Evolutionary conservation across 1,140 invertebrate genomes (phyloP).

Genomic region (Drosophila equinoxialis): DNA sequence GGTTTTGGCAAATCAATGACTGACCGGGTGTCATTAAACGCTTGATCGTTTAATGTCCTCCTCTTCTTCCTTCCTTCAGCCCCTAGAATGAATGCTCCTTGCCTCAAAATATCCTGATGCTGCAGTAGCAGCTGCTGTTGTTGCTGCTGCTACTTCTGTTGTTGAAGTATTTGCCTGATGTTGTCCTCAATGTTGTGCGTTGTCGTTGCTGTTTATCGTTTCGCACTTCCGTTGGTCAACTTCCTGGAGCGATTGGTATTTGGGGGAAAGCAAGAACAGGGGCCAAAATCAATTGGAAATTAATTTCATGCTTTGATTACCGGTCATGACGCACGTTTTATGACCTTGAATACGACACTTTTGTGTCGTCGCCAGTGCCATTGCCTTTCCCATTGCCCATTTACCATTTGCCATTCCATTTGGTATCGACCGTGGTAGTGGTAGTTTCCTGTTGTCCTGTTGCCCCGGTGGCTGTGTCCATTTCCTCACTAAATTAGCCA

Average conservation of each 20-base stretch:
- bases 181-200: constrained; percentile 19
- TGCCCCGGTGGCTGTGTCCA: constrained; percentile 48
- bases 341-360: constrained; percentile 79
- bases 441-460: constrained; percentile 16
- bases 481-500: constrained; percentile 80
- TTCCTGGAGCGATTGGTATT: constrained; percentile 70
- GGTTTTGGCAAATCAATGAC: constrained; percentile 75
- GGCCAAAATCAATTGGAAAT: constrained; percentile 81
- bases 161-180: constrained; percentile 57
- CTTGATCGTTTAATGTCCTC: constrained; percentile 75
- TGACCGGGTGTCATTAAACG: constrained; percentile 80
- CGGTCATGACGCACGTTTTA: constrained; percentile 80
- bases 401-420: constrained; percentile 6
- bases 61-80: constrained; percentile 6
- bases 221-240: constrained; percentile 80
- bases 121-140: constrained; percentile 20
- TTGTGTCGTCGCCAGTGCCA: constrained; percentile 57
- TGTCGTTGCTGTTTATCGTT: constrained; percentile 75
- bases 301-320: constrained; percentile 81
- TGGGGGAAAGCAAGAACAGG: constrained; percentile 42
- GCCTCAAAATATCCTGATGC: constrained; percentile 13
- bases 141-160: constrained; percentile 23
- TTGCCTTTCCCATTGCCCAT: background rate
- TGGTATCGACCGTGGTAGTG: constrained; percentile 2
- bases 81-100: constrained; percentile 19